Conservation (phyloP, 2,888 invertebrate species). For the Drosophila macrothrix region DNA sequence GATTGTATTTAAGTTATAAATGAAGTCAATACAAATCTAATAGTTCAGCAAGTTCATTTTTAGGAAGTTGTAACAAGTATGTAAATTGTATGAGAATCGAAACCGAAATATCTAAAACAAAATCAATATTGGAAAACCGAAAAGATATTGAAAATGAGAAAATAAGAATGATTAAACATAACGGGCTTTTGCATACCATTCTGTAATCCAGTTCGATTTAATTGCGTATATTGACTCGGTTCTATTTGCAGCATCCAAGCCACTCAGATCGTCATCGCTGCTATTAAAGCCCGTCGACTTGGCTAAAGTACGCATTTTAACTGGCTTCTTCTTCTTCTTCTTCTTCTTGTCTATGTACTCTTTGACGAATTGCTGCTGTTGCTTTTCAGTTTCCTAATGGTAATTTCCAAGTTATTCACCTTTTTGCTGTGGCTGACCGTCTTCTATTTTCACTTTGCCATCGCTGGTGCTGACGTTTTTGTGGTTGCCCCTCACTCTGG, state of each 20-base stretch:
- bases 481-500: conserved; percentile 35
- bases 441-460: conserved; percentile 49
- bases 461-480: conserved; percentile 37
- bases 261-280: conserved; percentile 84
- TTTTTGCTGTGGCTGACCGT: conserved; percentile 36
- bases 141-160: background rate
- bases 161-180: background rate
- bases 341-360: background rate
- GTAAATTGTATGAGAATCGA: too few relatives aligned
- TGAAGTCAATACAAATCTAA: background rate
- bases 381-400: conserved; percentile 20
- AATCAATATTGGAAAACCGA: background rate
- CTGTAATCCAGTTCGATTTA: conserved; percentile 91
- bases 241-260: conserved; percentile 85
- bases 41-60: background rate
- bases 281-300: conserved; percentile 53
- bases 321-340: background rate
- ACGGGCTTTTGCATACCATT: conserved; percentile 88
- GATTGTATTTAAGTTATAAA: background rate
- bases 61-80: too few relatives aligned
- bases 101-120: background rate
- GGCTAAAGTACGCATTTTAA: conserved; percentile 64
- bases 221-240: conserved; percentile 91
- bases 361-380: conserved; percentile 9
- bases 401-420: conserved; percentile 60